A percentile compares a stretch with the other conserved stretches of the same genome.
These are phyloP conservation scores for Actinopyga echinites DNA, from an alignment of 53 echinoderm and acorn worm species.

Conservation along the genomic window DNA sequence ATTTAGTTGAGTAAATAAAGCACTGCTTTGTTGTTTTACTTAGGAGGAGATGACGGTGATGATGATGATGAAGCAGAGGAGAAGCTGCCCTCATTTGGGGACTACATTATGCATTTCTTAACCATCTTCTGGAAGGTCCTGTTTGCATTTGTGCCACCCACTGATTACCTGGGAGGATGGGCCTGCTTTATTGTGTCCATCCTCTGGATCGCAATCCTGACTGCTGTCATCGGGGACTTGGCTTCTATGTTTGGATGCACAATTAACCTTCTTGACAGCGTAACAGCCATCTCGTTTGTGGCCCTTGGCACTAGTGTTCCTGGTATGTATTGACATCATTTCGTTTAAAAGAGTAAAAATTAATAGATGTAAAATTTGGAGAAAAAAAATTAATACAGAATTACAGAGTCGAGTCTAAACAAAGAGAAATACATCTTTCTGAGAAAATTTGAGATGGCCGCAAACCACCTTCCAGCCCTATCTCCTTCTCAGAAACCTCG, in stretches of 20 bases:
- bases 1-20: too few relatives aligned
- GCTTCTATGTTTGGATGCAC: constrained; percentile 96
- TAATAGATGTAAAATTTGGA: not conserved
- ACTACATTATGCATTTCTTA: constrained; percentile 99
- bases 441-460: too few relatives aligned
- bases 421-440: too few relatives aligned
- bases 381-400: not conserved
- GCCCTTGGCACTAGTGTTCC: constrained; percentile 97
- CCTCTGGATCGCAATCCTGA: constrained; percentile 76
- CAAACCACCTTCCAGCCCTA: too few relatives aligned
- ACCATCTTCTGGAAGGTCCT: constrained; percentile 99
- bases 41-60: constrained; percentile 61
- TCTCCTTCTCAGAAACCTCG: too few relatives aligned
- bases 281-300: constrained; percentile 97
- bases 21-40: not conserved
- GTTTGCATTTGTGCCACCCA: constrained; percentile 96
- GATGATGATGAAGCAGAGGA: constrained; percentile 87
- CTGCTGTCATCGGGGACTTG: constrained; percentile 85
- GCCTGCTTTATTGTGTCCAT: constrained; percentile 91
- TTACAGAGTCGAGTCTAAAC: too few relatives aligned
- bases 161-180: constrained; percentile 84
- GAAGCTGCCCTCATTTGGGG: constrained; percentile 91
- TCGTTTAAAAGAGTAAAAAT: too few relatives aligned
- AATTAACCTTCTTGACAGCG: constrained; percentile 74
- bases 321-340: constrained; percentile 49